phyloP scores from a whole-genome alignment of 2,888 invertebrate genomes.

The Cephus pulcher region DNA sequence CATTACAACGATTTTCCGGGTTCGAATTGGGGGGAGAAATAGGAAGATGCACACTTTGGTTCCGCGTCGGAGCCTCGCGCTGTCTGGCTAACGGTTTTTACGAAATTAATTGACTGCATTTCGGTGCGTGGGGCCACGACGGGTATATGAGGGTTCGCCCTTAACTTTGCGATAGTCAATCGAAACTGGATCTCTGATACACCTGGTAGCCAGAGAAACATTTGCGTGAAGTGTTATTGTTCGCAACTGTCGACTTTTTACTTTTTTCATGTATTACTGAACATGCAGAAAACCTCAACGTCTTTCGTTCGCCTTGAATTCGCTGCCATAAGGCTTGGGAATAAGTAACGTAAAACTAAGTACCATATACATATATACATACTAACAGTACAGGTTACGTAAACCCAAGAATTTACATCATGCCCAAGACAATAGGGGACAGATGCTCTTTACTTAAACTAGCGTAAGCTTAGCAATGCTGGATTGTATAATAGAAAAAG shows the following conservation, averaged over 20 bases:
- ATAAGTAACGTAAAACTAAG: neutral
- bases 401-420: neutral
- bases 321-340: neutral
- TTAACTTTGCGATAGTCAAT: neutral
- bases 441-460: neutral
- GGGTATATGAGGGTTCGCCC: neutral
- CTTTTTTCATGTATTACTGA: neutral
- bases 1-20: constrained; percentile 42
- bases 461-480: neutral
- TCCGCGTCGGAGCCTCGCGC: constrained; percentile 11
- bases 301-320: neutral
- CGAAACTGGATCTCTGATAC: neutral
- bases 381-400: neutral
- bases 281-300: neutral
- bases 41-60: constrained; percentile 36
- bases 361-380: neutral
- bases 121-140: neutral
- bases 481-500: neutral
- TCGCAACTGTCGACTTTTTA: neutral
- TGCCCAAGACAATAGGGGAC: neutral
- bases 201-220: neutral
- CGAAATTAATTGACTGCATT: constrained; percentile 1
- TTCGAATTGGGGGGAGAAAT: constrained; percentile 39
- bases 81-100: constrained; percentile 2
- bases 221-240: neutral